Conservation (phyloP, 2,797 vertebrate species). For the Intellagama lesueurii region DNA sequence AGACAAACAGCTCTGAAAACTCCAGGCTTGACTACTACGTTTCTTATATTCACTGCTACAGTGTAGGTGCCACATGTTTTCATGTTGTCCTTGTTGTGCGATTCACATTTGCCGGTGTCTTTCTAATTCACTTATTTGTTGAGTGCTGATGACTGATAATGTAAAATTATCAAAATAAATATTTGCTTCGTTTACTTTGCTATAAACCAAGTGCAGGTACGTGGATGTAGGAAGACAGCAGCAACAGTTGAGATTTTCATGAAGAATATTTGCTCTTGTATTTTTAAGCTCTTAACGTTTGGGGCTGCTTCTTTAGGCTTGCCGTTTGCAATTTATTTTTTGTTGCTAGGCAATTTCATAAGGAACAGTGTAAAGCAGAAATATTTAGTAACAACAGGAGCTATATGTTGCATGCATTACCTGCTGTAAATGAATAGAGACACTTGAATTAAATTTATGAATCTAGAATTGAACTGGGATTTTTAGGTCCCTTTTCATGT, state of each 20-base stretch:
- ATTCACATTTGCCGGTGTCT: neutral
- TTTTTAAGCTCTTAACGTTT: slow-evolving; percentile 42
- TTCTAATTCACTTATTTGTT: slow-evolving; percentile 19
- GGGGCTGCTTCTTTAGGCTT: neutral
- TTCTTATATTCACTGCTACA: slow-evolving; percentile 78
- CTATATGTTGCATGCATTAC: neutral
- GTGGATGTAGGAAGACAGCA: slow-evolving; percentile 8
- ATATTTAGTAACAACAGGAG: neutral
- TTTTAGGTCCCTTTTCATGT: neutral
- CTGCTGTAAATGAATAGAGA: neutral
- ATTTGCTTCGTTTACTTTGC: slow-evolving; percentile 16
- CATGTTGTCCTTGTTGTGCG: slow-evolving; percentile 35
- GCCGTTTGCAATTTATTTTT: neutral
- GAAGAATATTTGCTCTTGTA: slow-evolving; percentile 31
- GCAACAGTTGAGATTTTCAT: slow-evolving; percentile 23
- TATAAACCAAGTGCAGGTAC: slow-evolving; percentile 6
- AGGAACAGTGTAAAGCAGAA: neutral
- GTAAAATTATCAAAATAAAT: neutral
- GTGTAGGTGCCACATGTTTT: slow-evolving; percentile 70
- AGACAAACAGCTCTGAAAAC: slow-evolving; percentile 25
- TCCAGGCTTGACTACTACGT: slow-evolving; percentile 60
- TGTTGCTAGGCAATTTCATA: neutral
- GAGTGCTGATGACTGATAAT: neutral
- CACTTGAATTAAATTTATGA: neutral
- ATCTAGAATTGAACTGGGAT: neutral